phyloP scores from a whole-genome alignment of 2,113 vertebrate species.

The Cephalopholis sonnerati region DNA sequence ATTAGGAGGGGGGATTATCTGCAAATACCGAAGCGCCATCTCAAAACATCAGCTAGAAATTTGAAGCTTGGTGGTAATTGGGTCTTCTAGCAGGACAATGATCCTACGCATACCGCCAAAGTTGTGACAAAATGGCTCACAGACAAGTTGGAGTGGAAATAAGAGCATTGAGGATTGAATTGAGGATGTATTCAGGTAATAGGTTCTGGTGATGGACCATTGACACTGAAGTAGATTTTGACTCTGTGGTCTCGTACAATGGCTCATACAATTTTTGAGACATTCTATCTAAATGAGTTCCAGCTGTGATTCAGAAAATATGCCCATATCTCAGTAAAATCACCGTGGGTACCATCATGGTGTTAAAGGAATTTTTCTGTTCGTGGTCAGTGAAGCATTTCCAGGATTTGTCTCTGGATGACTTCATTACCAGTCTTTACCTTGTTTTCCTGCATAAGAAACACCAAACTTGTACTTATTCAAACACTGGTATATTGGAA shows the following conservation, averaged over 20 bases:
- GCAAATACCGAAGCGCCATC: not conserved
- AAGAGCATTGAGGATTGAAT: constrained; percentile 28
- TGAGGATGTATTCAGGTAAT: constrained; percentile 37
- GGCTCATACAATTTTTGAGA: constrained; percentile 16
- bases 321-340: constrained; percentile 14
- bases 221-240: constrained; percentile 44
- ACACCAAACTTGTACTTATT: not conserved
- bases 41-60: not conserved
- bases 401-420: constrained; percentile 17
- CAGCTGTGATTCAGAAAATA: constrained; percentile 31
- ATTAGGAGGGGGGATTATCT: not conserved
- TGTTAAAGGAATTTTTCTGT: not conserved
- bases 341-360: not conserved
- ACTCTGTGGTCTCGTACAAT: constrained; percentile 21
- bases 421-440: constrained; percentile 19
- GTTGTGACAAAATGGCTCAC: not conserved
- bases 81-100: not conserved
- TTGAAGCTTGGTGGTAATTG: not conserved
- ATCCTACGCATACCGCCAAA: not conserved
- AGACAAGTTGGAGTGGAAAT: constrained; percentile 2
- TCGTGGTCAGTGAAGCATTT: constrained; percentile 31
- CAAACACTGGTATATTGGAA: constrained; percentile 2
- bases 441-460: not conserved
- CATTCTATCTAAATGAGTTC: constrained; percentile 43
- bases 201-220: constrained; percentile 46